phyloP scores from a whole-genome alignment of 2,113 vertebrate genomes.

The Neogobius melanostomus region DNA sequence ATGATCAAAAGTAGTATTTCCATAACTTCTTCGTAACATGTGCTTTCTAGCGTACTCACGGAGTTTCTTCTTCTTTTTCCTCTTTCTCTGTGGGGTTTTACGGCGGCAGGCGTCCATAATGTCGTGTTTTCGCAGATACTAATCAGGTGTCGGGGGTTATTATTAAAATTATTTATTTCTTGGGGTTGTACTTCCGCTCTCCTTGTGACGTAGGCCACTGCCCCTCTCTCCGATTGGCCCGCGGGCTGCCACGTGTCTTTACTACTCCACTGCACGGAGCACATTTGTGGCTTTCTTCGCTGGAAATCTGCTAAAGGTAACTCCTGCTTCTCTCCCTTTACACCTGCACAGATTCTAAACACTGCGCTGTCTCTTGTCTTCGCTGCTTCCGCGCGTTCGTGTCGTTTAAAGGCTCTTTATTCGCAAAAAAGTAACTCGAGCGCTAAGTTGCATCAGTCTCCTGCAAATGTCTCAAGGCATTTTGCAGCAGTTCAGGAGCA shows the following conservation, averaged over 20 bases:
- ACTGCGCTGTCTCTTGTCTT: accelerated
- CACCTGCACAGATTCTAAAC: neutral
- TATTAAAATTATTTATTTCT: too few species aligned
- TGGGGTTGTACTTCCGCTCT: neutral
- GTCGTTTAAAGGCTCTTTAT: neutral
- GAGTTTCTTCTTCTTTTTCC: too few species aligned
- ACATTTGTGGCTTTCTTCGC: conserved; percentile 1
- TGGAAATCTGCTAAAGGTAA: conserved; percentile 32
- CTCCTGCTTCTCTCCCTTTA: neutral
- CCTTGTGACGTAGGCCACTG: conserved; percentile 37
- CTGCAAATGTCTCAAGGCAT: conserved; percentile 14
- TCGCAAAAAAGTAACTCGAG: conserved; percentile 11
- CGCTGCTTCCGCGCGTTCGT: neutral
- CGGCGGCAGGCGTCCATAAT: too few species aligned
- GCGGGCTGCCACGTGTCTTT: conserved; percentile 67
- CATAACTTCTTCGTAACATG: too few species aligned
- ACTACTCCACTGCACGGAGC: conserved; percentile 11
- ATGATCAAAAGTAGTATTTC: too few species aligned
- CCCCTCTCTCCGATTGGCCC: conserved; percentile 66
- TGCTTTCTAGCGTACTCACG: too few species aligned
- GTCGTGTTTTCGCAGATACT: too few species aligned
- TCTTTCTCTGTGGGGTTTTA: too few species aligned
- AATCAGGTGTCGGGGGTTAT: too few species aligned
- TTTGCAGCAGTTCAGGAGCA: neutral
- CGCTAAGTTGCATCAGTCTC: conserved; percentile 59